A percentile compares a stretch with the other conserved stretches of the same genome.
phyloP scores from a whole-genome alignment of 2,888 invertebrate species.

The Rhingia rostrata region DNA sequence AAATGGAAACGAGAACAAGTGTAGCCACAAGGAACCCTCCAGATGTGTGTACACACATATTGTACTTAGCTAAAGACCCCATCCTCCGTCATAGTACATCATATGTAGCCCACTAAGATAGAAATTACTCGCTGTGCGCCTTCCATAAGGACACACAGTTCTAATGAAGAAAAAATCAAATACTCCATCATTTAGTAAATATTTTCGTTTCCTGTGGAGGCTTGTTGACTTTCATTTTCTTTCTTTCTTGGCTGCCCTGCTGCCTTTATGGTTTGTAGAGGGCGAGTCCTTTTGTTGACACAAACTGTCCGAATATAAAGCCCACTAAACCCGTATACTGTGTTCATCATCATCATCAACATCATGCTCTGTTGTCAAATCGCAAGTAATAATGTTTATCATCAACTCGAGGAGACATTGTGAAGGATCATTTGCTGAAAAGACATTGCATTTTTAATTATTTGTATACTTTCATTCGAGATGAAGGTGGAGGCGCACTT shows the following conservation, averaged over 20 bases:
- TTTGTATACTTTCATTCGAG: conserved; percentile 58
- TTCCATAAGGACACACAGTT: conserved; percentile 61
- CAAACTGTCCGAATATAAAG: conserved; percentile 50
- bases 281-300: conserved; percentile 51
- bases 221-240: conserved; percentile 68
- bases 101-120: conserved; percentile 41
- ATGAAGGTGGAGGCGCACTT: conserved; percentile 23
- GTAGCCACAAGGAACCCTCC: conserved; percentile 70
- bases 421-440: conserved; percentile 70
- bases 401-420: conserved; percentile 69
- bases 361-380: conserved; percentile 58
- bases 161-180: conserved; percentile 73
- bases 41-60: conserved; percentile 65
- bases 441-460: conserved; percentile 73
- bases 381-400: conserved; percentile 73
- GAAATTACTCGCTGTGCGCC: conserved; percentile 46
- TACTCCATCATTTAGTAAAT: conserved; percentile 72
- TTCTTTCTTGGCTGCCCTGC: conserved; percentile 7
- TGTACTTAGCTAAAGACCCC: conserved; percentile 53
- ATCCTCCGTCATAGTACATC: conserved; percentile 3
- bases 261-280: conserved; percentile 38
- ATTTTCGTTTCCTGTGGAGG: conserved; percentile 70
- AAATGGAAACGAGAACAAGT: conserved; percentile 71
- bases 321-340: conserved; percentile 22
- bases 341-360: conserved; percentile 26